Evolutionary conservation across 2,888 invertebrate species (phyloP).

Genomic region (Drosophila affinis): DNA sequence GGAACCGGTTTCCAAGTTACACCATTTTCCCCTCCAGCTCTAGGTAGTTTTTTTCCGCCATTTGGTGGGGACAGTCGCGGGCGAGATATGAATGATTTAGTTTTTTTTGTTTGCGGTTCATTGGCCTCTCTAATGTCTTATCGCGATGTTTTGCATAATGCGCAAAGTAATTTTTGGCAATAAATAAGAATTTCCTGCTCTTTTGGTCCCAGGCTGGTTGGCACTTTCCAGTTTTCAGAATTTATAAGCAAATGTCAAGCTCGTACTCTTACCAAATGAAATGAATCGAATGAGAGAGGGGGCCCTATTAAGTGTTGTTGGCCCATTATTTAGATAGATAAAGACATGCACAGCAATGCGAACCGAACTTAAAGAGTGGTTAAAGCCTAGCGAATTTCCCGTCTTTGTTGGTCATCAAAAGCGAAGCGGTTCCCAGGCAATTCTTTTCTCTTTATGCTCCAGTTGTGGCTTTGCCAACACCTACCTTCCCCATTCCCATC

Average conservation of each 20-base stretch:
- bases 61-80: constrained; percentile 42
- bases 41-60: background rate
- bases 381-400: background rate
- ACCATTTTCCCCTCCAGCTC: constrained; percentile 42
- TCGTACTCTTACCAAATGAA: constrained; percentile 1
- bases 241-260: constrained; percentile 37
- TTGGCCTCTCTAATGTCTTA: constrained; percentile 65
- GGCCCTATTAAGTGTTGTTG: background rate
- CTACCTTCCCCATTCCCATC: background rate
- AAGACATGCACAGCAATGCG: constrained; percentile 2
- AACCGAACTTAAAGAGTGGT: background rate
- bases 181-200: constrained; percentile 49
- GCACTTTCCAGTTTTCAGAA: constrained; percentile 13
- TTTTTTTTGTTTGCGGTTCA: constrained; percentile 63
- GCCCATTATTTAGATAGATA: constrained; percentile 23
- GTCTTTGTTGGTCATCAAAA: constrained; percentile 1
- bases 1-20: constrained; percentile 72
- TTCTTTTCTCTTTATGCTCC: background rate
- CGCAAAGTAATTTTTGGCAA: constrained; percentile 56
- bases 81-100: constrained; percentile 67
- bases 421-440: background rate
- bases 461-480: background rate
- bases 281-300: constrained; percentile 27
- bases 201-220: background rate
- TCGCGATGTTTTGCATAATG: constrained; percentile 67